Evolutionary conservation across 2,797 vertebrate genomes (phyloP).

Genomic region (Australoheros facetus): DNA sequence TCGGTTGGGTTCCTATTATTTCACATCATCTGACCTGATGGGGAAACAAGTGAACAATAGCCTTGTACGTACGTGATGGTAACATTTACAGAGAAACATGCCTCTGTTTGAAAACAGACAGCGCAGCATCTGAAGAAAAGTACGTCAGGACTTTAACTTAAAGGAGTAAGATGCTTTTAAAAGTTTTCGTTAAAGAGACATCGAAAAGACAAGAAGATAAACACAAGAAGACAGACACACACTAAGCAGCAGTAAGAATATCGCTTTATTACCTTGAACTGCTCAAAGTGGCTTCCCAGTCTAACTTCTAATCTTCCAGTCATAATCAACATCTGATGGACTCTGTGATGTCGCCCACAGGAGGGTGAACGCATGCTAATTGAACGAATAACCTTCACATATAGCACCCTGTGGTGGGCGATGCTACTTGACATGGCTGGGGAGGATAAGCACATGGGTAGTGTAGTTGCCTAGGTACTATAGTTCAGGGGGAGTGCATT

Average conservation of each 20-base stretch:
- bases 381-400: constrained; percentile 38
- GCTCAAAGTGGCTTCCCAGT: constrained; percentile 21
- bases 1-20: too few species aligned
- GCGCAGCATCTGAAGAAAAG: not conserved
- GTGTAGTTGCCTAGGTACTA: constrained; percentile 53
- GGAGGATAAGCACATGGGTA: constrained; percentile 40
- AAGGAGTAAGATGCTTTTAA: not conserved
- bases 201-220: not conserved
- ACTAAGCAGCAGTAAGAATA: not conserved
- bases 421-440: not conserved
- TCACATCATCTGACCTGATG: too few species aligned
- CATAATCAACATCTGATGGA: constrained; percentile 11
- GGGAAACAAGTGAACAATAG: too few species aligned
- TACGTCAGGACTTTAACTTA: not conserved
- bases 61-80: too few species aligned
- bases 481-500: constrained; percentile 60
- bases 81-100: not conserved
- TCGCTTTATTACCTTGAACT: constrained; percentile 24
- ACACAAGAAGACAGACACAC: not conserved
- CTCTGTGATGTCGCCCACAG: constrained; percentile 25
- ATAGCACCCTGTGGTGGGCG: not conserved
- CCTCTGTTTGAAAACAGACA: too few species aligned
- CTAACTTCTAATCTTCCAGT: constrained; percentile 33
- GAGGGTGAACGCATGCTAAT: constrained; percentile 7
- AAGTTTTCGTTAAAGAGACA: not conserved